Evolutionary conservation across 2,888 invertebrate species (phyloP).

Genomic region (Ethmia dodecea): DNA sequence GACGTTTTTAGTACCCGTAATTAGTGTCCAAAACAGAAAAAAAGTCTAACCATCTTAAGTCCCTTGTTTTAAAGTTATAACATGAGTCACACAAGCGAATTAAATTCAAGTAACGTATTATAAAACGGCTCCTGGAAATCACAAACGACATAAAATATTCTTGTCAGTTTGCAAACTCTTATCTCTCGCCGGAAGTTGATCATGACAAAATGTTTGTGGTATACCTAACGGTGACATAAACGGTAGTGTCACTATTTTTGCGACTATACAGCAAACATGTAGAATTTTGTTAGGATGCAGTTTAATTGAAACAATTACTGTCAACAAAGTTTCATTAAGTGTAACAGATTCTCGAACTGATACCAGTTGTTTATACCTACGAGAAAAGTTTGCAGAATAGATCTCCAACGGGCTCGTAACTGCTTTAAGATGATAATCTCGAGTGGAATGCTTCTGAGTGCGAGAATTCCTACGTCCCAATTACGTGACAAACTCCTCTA

Average conservation of each 20-base stretch:
- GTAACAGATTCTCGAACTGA: too few species aligned
- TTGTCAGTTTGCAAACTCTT: slow-evolving; percentile 46
- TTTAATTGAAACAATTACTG: too few species aligned
- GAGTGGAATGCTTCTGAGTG: slow-evolving; percentile 47
- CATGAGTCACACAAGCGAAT: slow-evolving; percentile 36
- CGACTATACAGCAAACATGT: too few species aligned
- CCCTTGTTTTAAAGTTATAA: slow-evolving; percentile 28
- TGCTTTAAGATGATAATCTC: slow-evolving; percentile 42
- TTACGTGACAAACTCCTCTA: slow-evolving; percentile 44
- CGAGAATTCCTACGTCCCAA: slow-evolving; percentile 40
- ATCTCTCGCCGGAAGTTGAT: slow-evolving; percentile 46
- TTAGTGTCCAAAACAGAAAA: slow-evolving; percentile 43
- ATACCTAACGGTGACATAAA: slow-evolving; percentile 3
- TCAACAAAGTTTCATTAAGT: too few species aligned
- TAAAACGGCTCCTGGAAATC: slow-evolving; percentile 57
- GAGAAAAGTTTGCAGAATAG: neutral
- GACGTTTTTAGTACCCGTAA: slow-evolving; percentile 60
- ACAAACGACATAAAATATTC: slow-evolving; percentile 47
- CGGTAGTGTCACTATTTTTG: too few species aligned
- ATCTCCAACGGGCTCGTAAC: neutral
- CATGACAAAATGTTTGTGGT: slow-evolving; percentile 10
- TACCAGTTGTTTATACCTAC: too few species aligned
- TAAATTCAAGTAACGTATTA: slow-evolving; percentile 51
- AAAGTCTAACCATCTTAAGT: slow-evolving; percentile 32
- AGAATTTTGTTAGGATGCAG: too few species aligned